These are phyloP conservation scores for Amblyopsis hoosieri DNA, from an alignment of 2,797 vertebrate genomes.

Conservation along the genomic window DNA sequence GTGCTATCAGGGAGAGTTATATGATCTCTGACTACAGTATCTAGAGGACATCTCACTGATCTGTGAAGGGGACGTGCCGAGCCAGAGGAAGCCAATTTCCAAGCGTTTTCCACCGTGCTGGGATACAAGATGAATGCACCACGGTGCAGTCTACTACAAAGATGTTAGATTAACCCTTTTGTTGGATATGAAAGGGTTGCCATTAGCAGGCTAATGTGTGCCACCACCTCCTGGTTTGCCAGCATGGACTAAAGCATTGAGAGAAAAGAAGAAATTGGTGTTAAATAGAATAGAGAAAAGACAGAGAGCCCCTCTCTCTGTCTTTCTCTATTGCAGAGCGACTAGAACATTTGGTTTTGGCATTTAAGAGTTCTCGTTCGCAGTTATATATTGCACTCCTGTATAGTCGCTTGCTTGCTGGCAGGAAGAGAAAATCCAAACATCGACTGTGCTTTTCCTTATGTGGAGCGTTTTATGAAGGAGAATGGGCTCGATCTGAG, in stretches of 20 bases:
- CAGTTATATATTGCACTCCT: conserved; percentile 2
- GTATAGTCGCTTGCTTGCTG: not conserved
- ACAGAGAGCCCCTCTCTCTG: not conserved
- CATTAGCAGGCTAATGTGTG: conserved; percentile 45
- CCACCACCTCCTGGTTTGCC: conserved; percentile 34
- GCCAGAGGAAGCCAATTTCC: conserved; percentile 62
- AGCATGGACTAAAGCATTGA: conserved; percentile 13
- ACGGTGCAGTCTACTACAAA: conserved; percentile 24
- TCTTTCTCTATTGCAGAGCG: not conserved
- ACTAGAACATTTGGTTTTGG: not conserved
- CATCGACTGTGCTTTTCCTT: conserved; percentile 6
- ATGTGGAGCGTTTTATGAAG: conserved; percentile 30
- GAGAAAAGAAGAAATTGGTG: conserved; percentile 6
- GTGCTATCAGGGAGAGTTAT: conserved; percentile 72
- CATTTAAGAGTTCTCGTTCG: not conserved
- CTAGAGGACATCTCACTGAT: conserved; percentile 78
- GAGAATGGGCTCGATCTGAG: conserved; percentile 16
- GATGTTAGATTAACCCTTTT: conserved; percentile 34
- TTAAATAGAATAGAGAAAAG: conserved; percentile 14
- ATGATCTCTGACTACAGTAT: conserved; percentile 59
- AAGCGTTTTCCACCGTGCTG: conserved; percentile 52
- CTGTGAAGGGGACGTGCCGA: conserved; percentile 66
- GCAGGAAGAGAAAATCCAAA: not conserved
- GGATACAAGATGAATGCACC: conserved; percentile 50
- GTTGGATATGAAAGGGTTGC: conserved; percentile 27